phyloP scores from a whole-genome alignment of 2,888 invertebrate species.

The Cancer borealis region DNA sequence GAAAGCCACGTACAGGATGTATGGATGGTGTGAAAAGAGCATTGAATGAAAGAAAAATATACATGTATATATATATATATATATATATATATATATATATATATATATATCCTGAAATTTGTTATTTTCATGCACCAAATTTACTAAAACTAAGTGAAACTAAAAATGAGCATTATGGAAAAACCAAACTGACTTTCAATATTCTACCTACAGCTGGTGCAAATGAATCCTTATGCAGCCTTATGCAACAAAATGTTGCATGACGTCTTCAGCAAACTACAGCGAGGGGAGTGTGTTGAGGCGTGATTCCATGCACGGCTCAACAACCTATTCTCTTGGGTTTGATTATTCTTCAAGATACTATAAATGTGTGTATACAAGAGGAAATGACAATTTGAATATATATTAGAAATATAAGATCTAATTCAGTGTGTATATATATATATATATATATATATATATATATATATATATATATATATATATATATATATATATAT shows the following conservation, averaged over 20 bases:
- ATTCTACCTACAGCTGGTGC: constrained; percentile 85
- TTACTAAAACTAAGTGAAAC: neutral
- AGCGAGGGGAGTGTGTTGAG: constrained; percentile 67
- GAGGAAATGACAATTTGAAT: neutral
- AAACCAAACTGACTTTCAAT: neutral
- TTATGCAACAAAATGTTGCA: constrained; percentile 95
- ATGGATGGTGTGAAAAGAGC: neutral
- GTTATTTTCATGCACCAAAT: neutral
- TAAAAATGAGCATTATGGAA: neutral
- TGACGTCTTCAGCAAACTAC: constrained; percentile 70
- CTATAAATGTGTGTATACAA: neutral
- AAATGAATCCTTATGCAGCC: constrained; percentile 96
- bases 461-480: constrained; percentile 58
- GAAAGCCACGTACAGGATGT: neutral
- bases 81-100: constrained; percentile 59
- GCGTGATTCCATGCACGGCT: neutral
- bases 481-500: constrained; percentile 52
- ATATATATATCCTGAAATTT: neutral
- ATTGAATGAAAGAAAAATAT: neutral
- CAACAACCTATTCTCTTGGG: neutral
- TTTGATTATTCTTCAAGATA: neutral
- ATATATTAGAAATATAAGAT: constrained; percentile 15
- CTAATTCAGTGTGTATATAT: constrained; percentile 45
- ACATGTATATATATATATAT: constrained; percentile 58
- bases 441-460: constrained; percentile 54